phyloP scores from a whole-genome alignment of 2,797 vertebrate genomes.

The Pelodytes ibericus region DNA sequence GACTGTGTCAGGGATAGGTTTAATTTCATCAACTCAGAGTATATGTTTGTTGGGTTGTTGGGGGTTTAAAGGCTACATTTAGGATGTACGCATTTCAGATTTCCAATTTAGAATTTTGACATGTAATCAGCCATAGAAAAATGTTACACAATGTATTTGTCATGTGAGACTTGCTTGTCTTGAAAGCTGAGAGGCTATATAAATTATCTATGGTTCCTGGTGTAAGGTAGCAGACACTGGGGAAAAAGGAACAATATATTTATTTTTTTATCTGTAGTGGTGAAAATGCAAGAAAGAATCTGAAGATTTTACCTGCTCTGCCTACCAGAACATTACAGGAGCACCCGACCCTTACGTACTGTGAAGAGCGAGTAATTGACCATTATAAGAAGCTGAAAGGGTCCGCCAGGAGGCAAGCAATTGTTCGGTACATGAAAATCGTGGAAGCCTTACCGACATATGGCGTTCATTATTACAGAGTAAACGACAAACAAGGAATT shows the following conservation, averaged over 20 bases:
- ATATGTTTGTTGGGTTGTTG: too few relatives aligned
- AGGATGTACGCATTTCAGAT: too few relatives aligned
- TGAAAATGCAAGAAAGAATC: slow-evolving; percentile 83
- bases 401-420: slow-evolving; percentile 91
- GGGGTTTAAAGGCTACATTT: too few relatives aligned
- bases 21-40: too few relatives aligned
- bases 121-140: slow-evolving; percentile 23
- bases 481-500: slow-evolving; percentile 98
- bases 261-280: slow-evolving; percentile 69
- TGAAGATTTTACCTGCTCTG: slow-evolving; percentile 88
- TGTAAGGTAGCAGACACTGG: slow-evolving; percentile 15
- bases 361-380: slow-evolving; percentile 92
- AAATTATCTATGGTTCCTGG: neutral
- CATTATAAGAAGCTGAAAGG: slow-evolving; percentile 90
- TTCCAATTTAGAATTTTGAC: too few relatives aligned
- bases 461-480: slow-evolving; percentile 97
- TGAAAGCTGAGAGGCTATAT: slow-evolving; percentile 41
- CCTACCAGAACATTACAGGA: slow-evolving; percentile 92
- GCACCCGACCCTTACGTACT: slow-evolving; percentile 93
- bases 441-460: slow-evolving; percentile 94
- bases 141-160: slow-evolving; percentile 16
- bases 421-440: slow-evolving; percentile 93
- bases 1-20: too few relatives aligned
- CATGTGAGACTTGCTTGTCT: slow-evolving; percentile 62
- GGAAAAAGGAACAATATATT: slow-evolving; percentile 11